Evolutionary conservation across 2,888 invertebrate species (phyloP).

Genomic region (Abrostola tripartita): DNA sequence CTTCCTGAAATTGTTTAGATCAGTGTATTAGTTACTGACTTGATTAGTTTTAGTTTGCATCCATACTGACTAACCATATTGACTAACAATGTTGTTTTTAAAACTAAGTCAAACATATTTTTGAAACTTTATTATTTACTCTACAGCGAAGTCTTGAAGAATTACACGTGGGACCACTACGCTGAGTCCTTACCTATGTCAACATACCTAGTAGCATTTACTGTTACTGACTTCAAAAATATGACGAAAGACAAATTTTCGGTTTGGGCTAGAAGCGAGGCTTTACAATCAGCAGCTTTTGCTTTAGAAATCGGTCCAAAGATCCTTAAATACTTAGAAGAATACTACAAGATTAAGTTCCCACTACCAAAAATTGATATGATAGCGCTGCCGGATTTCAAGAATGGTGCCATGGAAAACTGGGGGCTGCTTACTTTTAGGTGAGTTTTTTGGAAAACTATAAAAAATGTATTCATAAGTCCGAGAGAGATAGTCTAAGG

Average conservation of each 20-base stretch:
- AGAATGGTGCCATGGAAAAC: constrained; percentile 97
- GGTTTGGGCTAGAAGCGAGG: constrained; percentile 92
- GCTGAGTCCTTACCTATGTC: constrained; percentile 94
- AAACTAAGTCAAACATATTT: no score
- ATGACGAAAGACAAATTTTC: constrained; percentile 89
- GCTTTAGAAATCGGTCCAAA: constrained; percentile 93
- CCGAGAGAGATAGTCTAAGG: no score
- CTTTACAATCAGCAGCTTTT: constrained; percentile 91
- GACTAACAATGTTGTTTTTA: no score
- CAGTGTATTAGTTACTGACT: no score
- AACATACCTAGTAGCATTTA: constrained; percentile 96
- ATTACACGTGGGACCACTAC: constrained; percentile 93
- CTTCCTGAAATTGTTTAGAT: no score
- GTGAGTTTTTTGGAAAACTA: constrained; percentile 76
- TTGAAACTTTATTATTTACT: not conserved
- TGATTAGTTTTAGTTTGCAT: no score
- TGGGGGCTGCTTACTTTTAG: constrained; percentile 94
- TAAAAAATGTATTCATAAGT: no score
- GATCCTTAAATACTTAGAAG: constrained; percentile 91
- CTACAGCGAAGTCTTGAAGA: constrained; percentile 86
- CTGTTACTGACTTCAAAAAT: constrained; percentile 92
- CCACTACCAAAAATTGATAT: constrained; percentile 95
- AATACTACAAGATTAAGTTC: constrained; percentile 93
- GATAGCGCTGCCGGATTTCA: constrained; percentile 97
- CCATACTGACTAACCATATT: no score